Conservation (phyloP, 2,888 invertebrate genomes). For the Lymantria monacha region DNA sequence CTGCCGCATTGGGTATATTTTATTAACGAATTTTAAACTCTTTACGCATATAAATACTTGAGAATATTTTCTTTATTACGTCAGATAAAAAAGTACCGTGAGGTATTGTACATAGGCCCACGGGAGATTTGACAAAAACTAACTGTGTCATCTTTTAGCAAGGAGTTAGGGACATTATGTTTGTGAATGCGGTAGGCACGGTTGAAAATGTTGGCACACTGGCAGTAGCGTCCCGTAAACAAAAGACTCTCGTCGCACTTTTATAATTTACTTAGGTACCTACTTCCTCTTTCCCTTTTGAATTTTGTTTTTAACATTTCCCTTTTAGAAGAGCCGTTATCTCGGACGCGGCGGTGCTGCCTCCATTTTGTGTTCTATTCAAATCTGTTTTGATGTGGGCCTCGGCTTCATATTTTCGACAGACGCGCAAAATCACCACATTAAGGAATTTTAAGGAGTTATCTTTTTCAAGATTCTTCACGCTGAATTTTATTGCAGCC, state of each 20-base stretch:
- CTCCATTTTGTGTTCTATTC: slow-evolving; percentile 62
- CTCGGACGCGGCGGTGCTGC: slow-evolving; percentile 54
- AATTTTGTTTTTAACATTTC: slow-evolving; percentile 68
- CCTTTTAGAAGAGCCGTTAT: slow-evolving; percentile 68
- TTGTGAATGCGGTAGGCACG: slow-evolving; percentile 45
- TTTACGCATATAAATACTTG: slow-evolving; percentile 15
- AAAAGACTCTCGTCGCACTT: slow-evolving; percentile 64
- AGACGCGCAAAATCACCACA: slow-evolving; percentile 38
- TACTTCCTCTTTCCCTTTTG: slow-evolving; percentile 63
- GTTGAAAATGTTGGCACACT: slow-evolving; percentile 45
- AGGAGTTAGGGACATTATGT: slow-evolving; percentile 43
- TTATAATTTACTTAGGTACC: slow-evolving; percentile 69
- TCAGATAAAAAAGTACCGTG: slow-evolving; percentile 29
- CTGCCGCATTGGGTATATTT: slow-evolving; percentile 22
- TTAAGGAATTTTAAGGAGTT: slow-evolving; percentile 27
- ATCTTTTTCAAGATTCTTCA: slow-evolving; percentile 17
- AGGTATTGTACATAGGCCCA: slow-evolving; percentile 33
- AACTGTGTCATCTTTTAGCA: slow-evolving; percentile 34
- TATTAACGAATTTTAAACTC: slow-evolving; percentile 25
- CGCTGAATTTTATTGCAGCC: slow-evolving; percentile 9
- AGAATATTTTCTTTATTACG: slow-evolving; percentile 29
- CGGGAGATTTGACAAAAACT: slow-evolving; percentile 35
- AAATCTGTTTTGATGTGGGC: slow-evolving; percentile 58
- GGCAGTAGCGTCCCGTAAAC: slow-evolving; percentile 57
- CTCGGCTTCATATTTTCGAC: slow-evolving; percentile 45